Base-by-base conservation (phyloP, 1,140 invertebrate species). In the Calosoma granatense region DNA sequence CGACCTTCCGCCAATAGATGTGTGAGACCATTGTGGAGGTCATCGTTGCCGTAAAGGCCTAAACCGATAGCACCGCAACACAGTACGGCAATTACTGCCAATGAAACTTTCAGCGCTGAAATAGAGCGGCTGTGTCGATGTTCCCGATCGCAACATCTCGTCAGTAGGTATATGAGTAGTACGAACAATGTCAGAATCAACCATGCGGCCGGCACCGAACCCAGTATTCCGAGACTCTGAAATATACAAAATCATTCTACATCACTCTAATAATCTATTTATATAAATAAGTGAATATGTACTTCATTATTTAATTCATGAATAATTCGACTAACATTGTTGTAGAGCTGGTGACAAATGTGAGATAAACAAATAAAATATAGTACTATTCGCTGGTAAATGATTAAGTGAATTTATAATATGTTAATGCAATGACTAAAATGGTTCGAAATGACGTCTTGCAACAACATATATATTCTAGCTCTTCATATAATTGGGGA, bases 11-110 rank as follows among this genome's bases (percentile, higher is more conserved):
- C 78, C 56, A 91, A 77, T 57, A 92, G 82, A 69, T 88, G 84
- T 55, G 87, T 77, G 65, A 95, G 74, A 9, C 90, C 92, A 71
- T 91, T 92, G 77, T 96, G 92, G 22, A 93, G 81, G 70, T 94
- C 90, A 69, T 95, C 90, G 74, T 95, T 96, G 36, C 92, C 94
- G 76, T 94, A 96, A 20, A 96, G 81, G 52, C 92, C 91, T 56
- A 78, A 56, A 39, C 82, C 86, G 52, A 87, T 84, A 3, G 85
- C 85, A 51, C 83, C 84, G 65, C 89, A 90, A 64, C 88, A 90
- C 41, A 92, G 77, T 22, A 94, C 81, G 15, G 90, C 90, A 39
- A 94, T 82, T 56, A 93, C 81, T 61, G 86, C 89, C 17, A 94
- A 77, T 1, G 88, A 78, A 65, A 80, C 88, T 79, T 92, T 92